A percentile compares a stretch with the other conserved stretches of the same genome.
phyloP scores from a whole-genome alignment of 2,113 vertebrate genomes.

The Suricata suricatta region DNA sequence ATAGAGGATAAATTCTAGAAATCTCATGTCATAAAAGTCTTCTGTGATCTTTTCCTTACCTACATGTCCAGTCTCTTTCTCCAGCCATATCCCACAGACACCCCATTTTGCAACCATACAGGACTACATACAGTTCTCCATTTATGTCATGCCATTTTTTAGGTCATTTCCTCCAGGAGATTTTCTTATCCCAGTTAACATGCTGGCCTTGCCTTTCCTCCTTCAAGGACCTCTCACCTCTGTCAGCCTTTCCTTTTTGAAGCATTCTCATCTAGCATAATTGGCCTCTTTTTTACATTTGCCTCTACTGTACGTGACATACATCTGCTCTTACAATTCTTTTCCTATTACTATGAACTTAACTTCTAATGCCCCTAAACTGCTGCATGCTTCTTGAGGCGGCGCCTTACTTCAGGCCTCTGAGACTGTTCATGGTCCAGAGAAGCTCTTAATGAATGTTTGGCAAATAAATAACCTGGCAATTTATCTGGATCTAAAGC shows the following conservation, averaged over 20 bases:
- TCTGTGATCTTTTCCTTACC: not conserved
- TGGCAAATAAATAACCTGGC: not conserved
- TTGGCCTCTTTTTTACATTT: not conserved
- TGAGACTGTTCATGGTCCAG: not conserved
- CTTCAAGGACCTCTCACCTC: not conserved
- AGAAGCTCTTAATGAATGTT: not conserved
- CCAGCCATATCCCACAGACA: accelerated
- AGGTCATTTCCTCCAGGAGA: not conserved
- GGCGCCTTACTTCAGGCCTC: not conserved
- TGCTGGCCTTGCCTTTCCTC: not conserved
- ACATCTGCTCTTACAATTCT: not conserved
- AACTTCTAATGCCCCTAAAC: not conserved
- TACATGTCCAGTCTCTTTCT: not conserved
- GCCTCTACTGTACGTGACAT: not conserved
- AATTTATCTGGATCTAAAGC: not conserved
- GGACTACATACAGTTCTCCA: not conserved
- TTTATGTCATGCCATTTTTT: not conserved
- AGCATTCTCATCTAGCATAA: not conserved
- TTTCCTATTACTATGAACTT: not conserved
- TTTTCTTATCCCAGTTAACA: not conserved
- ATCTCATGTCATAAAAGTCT: not conserved
- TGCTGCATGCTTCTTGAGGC: not conserved
- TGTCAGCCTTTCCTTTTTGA: not conserved
- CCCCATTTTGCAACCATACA: accelerated
- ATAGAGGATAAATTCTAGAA: not conserved